Base-by-base conservation (phyloP, 2,113 vertebrate genomes). In the Neomonachus schauinslandi region DNA sequence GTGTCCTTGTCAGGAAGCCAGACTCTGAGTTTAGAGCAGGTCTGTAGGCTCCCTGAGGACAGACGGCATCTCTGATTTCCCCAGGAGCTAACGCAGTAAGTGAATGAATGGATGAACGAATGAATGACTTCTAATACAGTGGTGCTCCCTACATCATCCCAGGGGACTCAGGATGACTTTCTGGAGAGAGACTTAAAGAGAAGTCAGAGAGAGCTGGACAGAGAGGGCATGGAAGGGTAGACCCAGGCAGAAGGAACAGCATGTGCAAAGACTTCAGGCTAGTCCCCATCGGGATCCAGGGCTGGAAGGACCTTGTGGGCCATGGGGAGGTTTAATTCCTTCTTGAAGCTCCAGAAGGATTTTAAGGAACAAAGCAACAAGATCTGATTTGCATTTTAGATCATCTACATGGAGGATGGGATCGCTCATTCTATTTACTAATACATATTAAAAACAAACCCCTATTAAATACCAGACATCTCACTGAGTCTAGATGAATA, bases 231-330 rank as follows among this genome's bases (percentile, higher is more conserved):
- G 51, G 85, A 61, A 95, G n/a, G 46, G 36, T 4, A 31, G 39
- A 19, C 1, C 18, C 42, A 76, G 67, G 24, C 21, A 8, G 49
- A 55, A 72, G 67, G 39, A 55, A 67, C 7, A 67, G 53, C 26
- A 1, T 10, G 16, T 77, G 61, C 59, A 26, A 72, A 36, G 42
- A 26, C 10, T 42, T 26, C 5, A 74, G 15, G 42, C 39, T 91
- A 77, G 42, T 6, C 33, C 18, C 5, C 0, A 0, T 21, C 2
- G 31, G 59, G 28, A 11, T 7, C 36, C 2, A 3, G 15, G 21
- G 39, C 21, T 24, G 36, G 53, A 79, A 71, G 90, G 63, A 57
- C 77, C n/a, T 26, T 46, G 49, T 16, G 51, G 63, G 13, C 36
- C 5, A 13, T 15, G n/a, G 24, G 21, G 77, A 82, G n/a, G 28